A percentile compares a stretch with the other conserved stretches of the same genome.
Evolutionary conservation across 2,113 vertebrate genomes (phyloP).

Genomic region (Epinephelus lanceolatus): DNA sequence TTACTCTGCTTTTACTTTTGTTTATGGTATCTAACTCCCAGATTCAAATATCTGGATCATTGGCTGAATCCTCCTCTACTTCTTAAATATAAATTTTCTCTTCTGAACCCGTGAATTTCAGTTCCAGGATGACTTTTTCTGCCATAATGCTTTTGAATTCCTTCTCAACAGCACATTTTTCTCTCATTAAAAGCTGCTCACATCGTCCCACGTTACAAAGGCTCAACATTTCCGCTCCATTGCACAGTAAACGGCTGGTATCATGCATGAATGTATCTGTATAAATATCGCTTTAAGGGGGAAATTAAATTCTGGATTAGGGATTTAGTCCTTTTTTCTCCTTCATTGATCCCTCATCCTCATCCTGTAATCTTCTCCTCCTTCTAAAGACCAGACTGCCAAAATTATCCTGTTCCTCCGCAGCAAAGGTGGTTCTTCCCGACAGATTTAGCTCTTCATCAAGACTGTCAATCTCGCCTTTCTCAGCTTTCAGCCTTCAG

Average conservation of each 20-base stretch:
- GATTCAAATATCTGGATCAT: too few relatives aligned
- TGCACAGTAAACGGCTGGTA: neutral
- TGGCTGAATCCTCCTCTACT: too few relatives aligned
- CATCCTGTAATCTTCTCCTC: constrained; percentile 41
- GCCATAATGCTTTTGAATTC: neutral
- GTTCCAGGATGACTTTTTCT: neutral
- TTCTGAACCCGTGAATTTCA: neutral
- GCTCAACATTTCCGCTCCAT: neutral
- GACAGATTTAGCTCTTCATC: constrained; percentile 27
- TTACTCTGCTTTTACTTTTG: neutral
- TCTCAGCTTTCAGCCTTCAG: neutral
- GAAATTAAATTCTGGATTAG: constrained; percentile 46
- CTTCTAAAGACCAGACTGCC: constrained; percentile 23
- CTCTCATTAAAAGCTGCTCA: constrained; percentile 1
- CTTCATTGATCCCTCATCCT: constrained; percentile 17
- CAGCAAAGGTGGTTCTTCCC: neutral
- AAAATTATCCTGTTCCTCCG: constrained; percentile 21
- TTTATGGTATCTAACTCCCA: too few relatives aligned
- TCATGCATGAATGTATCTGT: neutral
- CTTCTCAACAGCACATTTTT: neutral
- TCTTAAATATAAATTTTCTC: neutral
- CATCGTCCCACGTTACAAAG: neutral
- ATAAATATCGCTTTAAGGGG: constrained; percentile 16
- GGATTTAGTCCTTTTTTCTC: constrained; percentile 20
- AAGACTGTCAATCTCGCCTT: neutral